Percentiles rank a stretch among this genome's conserved stretches.
Conservation (phyloP, 2,797 vertebrate species). For the Onychomys torridus region DNA sequence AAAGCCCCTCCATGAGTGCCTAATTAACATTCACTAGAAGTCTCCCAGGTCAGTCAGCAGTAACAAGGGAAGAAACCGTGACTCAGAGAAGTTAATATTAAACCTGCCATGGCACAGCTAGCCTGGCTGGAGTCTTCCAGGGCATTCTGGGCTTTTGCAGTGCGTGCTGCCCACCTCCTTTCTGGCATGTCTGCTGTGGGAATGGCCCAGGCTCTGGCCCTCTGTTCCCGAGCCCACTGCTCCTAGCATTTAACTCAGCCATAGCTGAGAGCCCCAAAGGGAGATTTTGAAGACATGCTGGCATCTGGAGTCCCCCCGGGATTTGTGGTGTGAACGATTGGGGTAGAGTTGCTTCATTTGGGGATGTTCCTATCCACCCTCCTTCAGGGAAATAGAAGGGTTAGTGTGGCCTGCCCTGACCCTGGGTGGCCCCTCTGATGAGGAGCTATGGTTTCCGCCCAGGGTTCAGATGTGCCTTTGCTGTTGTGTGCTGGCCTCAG, state of each 20-base stretch:
- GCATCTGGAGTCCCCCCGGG: not conserved
- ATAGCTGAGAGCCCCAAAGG: not conserved
- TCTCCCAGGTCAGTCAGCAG: not conserved
- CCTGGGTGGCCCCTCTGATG: not conserved
- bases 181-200: not conserved
- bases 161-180: fast-evolving
- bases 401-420: not conserved
- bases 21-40: not conserved
- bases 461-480: not conserved
- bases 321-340: not conserved
- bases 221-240: not conserved
- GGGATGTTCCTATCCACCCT: not conserved
- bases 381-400: not conserved
- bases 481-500: not conserved
- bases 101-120: not conserved
- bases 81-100: not conserved
- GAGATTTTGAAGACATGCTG: not conserved
- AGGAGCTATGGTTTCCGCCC: too few species aligned
- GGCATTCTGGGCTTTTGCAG: too few species aligned
- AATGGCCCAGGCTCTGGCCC: not conserved
- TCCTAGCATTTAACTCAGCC: not conserved
- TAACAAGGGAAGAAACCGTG: not conserved
- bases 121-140: not conserved
- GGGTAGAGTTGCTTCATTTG: not conserved
- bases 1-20: not conserved